Evolutionary conservation across 1,140 invertebrate species (phyloP).

Genomic region (Neodiprion virginianus): DNA sequence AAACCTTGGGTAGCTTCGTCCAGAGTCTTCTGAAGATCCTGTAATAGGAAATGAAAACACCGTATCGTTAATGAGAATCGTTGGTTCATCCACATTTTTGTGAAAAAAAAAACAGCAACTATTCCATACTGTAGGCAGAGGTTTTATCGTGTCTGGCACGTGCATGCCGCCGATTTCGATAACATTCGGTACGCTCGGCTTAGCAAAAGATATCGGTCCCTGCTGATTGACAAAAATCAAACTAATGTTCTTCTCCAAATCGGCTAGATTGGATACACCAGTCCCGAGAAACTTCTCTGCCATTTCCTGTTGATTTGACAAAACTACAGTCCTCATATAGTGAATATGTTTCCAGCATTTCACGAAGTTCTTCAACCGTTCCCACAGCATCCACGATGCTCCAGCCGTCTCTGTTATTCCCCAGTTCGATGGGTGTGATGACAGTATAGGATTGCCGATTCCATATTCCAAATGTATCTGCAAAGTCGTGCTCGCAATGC

Average conservation of each 20-base stretch:
- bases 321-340: not conserved
- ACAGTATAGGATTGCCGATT: constrained; percentile 26
- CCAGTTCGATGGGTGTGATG: constrained; percentile 36
- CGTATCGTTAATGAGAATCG: not conserved
- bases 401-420: constrained; percentile 24
- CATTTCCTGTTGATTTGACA: constrained; percentile 47
- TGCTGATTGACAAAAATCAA: constrained; percentile 65
- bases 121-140: constrained; percentile 40
- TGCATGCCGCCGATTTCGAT: constrained; percentile 63
- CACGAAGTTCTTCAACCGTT: constrained; percentile 29
- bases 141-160: constrained; percentile 34
- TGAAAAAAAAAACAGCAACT: not conserved
- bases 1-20: constrained; percentile 60
- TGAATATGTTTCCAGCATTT: constrained; percentile 11
- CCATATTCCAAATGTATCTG: not conserved
- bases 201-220: constrained; percentile 60
- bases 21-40: constrained; percentile 57
- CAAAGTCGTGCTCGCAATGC: not conserved
- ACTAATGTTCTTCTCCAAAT: constrained; percentile 51
- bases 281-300: constrained; percentile 49
- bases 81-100: not conserved
- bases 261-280: constrained; percentile 32
- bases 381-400: constrained; percentile 25
- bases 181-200: constrained; percentile 63
- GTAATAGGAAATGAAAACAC: constrained; percentile 16